These are phyloP conservation scores for Pontoporia blainvillei DNA, from an alignment of 2,113 vertebrate genomes.

Conservation along the genomic window DNA sequence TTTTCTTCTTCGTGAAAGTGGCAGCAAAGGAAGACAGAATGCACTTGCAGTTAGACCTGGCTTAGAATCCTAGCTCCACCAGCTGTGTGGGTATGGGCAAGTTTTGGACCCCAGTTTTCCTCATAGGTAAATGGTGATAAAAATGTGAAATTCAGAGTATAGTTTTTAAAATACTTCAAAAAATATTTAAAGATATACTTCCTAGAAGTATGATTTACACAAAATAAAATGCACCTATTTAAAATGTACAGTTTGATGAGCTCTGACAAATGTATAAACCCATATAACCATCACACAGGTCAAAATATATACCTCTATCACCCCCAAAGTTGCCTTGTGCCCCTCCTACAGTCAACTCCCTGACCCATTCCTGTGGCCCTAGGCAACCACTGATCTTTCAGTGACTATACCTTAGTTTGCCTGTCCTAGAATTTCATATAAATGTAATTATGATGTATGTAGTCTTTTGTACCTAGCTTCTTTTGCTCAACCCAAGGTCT, in stretches of 20 bases:
- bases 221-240: neutral
- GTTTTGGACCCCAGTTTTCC: neutral
- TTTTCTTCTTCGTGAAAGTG: neutral
- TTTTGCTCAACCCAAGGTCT: neutral
- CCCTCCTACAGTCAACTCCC: no score
- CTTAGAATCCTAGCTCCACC: neutral
- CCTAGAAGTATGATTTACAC: neutral
- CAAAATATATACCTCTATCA: neutral
- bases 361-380: neutral
- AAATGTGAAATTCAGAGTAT: neutral
- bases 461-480: neutral
- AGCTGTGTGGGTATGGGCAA: neutral
- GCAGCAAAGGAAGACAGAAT: neutral
- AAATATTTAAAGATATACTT: no score
- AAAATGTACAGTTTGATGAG: neutral
- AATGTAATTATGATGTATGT: neutral
- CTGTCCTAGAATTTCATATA: neutral
- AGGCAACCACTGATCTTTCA: neutral
- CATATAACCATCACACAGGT: neutral
- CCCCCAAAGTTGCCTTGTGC: neutral
- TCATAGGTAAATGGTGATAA: neutral
- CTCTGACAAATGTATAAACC: neutral
- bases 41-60: neutral
- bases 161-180: neutral
- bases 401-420: neutral